Percentiles rank a stretch among this genome's conserved stretches.
phyloP scores from a whole-genome alignment of 2,888 invertebrate species.

The Diplazon laetatorius region DNA sequence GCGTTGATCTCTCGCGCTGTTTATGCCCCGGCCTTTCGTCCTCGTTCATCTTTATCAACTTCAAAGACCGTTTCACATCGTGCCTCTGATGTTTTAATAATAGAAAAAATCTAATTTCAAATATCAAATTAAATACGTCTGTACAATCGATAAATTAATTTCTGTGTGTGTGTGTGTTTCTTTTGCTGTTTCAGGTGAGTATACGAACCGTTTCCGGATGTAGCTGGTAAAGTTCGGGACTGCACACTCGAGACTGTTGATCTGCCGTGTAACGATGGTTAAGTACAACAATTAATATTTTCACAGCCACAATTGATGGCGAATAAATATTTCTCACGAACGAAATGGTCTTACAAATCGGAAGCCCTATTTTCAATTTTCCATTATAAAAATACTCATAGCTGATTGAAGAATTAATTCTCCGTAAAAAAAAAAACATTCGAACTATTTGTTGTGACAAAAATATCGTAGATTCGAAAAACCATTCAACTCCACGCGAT shows the following conservation, averaged over 20 bases:
- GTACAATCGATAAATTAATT: conserved; percentile 32
- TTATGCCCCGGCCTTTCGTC: background rate
- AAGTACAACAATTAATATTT: too few relatives aligned
- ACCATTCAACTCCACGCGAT: too few relatives aligned
- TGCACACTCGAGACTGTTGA: background rate
- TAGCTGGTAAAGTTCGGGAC: background rate
- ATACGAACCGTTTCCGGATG: background rate
- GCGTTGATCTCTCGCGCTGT: conserved; percentile 28
- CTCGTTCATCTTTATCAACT: background rate
- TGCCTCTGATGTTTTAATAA: conserved; percentile 2
- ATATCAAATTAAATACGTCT: background rate
- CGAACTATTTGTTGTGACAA: too few relatives aligned
- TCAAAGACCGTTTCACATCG: background rate
- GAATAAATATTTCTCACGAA: too few relatives aligned
- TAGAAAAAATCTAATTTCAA: conserved; percentile 4
- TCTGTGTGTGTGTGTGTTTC: conserved; percentile 4
- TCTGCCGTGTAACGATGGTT: background rate
- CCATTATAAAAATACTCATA: too few relatives aligned
- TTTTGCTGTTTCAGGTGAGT: conserved; percentile 58
- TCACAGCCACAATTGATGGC: too few relatives aligned
- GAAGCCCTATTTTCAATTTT: too few relatives aligned
- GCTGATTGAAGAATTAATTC: too few relatives aligned
- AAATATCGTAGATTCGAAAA: too few relatives aligned
- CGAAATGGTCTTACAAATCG: too few relatives aligned
- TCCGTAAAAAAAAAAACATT: too few relatives aligned